Evolutionary conservation across 2,113 vertebrate genomes (phyloP).

Genomic region (Podocnemis expansa): DNA sequence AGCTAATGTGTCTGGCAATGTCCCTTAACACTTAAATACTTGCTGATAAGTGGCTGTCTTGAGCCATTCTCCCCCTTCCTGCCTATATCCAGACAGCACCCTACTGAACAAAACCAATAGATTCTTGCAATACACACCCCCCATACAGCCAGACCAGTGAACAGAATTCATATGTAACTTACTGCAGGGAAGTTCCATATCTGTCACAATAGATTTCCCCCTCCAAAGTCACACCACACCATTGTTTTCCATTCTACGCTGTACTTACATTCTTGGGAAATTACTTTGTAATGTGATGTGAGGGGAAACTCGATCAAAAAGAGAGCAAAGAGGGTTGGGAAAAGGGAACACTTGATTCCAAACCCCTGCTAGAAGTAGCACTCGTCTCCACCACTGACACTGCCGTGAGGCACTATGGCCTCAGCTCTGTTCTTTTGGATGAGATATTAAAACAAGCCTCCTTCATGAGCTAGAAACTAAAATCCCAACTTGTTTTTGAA

Average conservation of each 20-base stretch:
- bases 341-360: not conserved
- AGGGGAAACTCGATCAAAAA: conserved; percentile 5
- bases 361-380: conserved; percentile 1
- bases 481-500: not conserved
- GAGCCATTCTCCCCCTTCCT: not conserved
- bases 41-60: not conserved
- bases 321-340: conserved; percentile 1
- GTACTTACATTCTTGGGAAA: not conserved
- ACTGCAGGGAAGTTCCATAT: not conserved
- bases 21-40: not conserved
- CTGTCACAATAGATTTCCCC: not conserved
- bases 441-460: conserved; percentile 17
- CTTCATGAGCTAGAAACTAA: conserved; percentile 26
- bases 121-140: not conserved
- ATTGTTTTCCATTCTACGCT: not conserved
- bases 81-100: not conserved
- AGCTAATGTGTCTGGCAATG: not conserved
- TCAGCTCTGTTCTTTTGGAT: not conserved
- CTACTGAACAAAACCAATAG: not conserved
- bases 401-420: not conserved
- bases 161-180: not conserved
- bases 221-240: not conserved
- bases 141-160: not conserved
- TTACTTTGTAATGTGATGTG: not conserved
- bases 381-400: not conserved